Base-by-base conservation (phyloP, 64 coral and sea anemone species). In the Montipora efflorescens region DNA sequence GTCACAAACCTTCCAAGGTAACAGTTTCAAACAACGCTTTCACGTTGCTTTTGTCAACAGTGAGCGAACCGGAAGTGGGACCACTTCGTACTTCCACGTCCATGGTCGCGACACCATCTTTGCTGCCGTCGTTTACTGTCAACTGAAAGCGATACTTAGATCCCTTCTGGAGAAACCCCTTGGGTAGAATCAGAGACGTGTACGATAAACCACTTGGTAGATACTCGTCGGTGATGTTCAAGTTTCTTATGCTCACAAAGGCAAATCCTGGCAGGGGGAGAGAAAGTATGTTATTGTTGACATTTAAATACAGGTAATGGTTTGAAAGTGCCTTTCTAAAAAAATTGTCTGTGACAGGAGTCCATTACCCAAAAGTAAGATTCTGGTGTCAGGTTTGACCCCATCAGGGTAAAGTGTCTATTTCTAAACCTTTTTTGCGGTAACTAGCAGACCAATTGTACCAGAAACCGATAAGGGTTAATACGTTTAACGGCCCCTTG, bases 111-210 rank as follows among this genome's bases (percentile, higher is more conserved):
- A 19, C 13, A 46, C 87, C 87, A 3, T 77, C 74, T 5, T 76
- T 25, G 48, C 73, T 48, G 7, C 59, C 87, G 7, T 61, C 23
- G 15, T 59, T 77, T 19, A 89, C 87, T 14, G 50, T 76, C 73
- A 89, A 48, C 70, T 77, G 44, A 67, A 59, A 89, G 18, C 70
- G 71, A 89, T 89, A 89, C 74, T 66, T 89, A 12, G 48, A 77
- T 9, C 72, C 71, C 25, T 50, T 70, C 47, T 28, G 46, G 7
- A 89, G 72, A n/a, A 59, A 5, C 4, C 44, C 28, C 75, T 11
- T n/a, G 72, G 59, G 71, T 18, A 89, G 15, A 25, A 8, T 45
- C 57, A 89, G 4, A 51, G 19, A 23, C 8, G 47, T 73, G 48
- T 53, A 58, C 21, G 71, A 78, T 6, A 9, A 48, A 8, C 28